These are phyloP conservation scores for Leptodactylus fuscus DNA, from an alignment of 2,113 vertebrate species.

Conservation along the genomic window DNA sequence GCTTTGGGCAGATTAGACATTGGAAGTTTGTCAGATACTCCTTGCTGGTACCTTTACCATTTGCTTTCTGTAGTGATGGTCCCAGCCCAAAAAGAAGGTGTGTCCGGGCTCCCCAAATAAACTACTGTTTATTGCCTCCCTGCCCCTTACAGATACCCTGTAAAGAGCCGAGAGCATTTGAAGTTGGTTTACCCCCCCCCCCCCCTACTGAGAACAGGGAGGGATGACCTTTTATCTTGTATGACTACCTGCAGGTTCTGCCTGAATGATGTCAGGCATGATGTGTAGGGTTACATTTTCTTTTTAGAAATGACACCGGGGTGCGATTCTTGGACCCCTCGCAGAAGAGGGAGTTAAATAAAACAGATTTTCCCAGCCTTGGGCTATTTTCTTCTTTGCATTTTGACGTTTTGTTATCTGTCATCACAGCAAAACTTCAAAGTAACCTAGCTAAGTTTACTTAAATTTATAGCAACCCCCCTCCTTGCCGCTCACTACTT, in stretches of 20 bases:
- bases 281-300: background rate
- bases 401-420: constrained; percentile 34
- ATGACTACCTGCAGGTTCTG: background rate
- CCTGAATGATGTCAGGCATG: background rate
- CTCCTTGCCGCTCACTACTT: background rate
- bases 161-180: background rate
- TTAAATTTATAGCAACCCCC: constrained; percentile 29
- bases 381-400: constrained; percentile 19
- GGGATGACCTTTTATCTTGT: background rate
- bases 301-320: constrained; percentile 3
- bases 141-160: constrained; percentile 10
- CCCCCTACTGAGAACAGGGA: background rate
- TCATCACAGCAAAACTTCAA: constrained; percentile 32
- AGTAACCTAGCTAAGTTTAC: background rate
- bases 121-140: constrained; percentile 16
- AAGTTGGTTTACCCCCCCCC: background rate
- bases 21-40: background rate
- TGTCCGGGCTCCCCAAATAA: constrained; percentile 29
- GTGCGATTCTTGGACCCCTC: background rate
- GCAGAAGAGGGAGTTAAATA: background rate
- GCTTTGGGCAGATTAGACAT: background rate
- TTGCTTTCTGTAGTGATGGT: background rate
- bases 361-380: constrained; percentile 12
- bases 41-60: constrained; percentile 14
- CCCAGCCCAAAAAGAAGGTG: constrained; percentile 10